Evolutionary conservation across 2,888 invertebrate species (phyloP), one percentile per base, ranked within the genome.

Genomic region (Rhingia rostrata): DNA sequence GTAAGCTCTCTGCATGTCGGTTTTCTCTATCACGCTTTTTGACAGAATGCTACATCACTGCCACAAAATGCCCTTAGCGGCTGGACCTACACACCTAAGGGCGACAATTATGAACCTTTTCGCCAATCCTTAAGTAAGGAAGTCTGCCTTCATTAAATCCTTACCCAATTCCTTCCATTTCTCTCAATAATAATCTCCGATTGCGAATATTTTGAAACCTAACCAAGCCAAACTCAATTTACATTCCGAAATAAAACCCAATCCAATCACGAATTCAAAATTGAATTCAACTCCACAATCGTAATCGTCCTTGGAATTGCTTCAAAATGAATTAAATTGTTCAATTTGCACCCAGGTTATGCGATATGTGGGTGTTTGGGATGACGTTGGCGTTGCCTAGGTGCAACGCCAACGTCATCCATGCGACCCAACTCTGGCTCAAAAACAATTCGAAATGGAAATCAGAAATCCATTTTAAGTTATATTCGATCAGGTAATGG

Each of bases 391-490:
- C n/a, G n/a, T n/a, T 14, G 22, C 41, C 37, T 37, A 58, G 6
- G n/a, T n/a, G 33, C 43, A 12, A 3, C 6, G n/a, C 32, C 22
- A 37, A 49, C 0, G 10, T 5, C 49, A 41, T 5, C 32, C 49
- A 4, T 7, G 30, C 3, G n/a, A 4, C 30, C 32, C 33, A 10
- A 5, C 58, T 10, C n/a, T 12, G 49, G 41, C 43, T 37, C 4
- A 53, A 45, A 35, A 54, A 45, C 43, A 63, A 53, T 61, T 58
- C 30, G 10, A 14, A 53, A 32, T 66, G 54, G 51, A 45, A 56
- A 64, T 74, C 45, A 41, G 45, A 51, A 74, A 58, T 51, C 22
- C 64, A 74, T 66, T 45, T 66, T 66, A 73, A 73, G 54, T 73
- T 64, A 74, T 39, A 66, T 74, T 74, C 64, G 10, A 66, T 64